Evolutionary conservation across 1,140 invertebrate species (phyloP).

Genomic region (Sitobion miscanthi): DNA sequence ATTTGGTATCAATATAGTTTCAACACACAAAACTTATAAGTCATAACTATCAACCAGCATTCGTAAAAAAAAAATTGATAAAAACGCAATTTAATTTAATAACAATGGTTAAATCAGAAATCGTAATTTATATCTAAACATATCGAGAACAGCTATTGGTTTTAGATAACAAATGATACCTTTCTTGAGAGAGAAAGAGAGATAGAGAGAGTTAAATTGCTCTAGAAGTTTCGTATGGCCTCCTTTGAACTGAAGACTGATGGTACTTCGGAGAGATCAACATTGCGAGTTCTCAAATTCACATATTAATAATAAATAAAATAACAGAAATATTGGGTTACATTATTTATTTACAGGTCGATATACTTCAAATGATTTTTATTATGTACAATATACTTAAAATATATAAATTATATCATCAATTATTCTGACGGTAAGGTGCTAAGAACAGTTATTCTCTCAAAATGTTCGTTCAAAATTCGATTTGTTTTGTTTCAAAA

Average conservation of each 20-base stretch:
- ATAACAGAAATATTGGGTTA: not conserved
- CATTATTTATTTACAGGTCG: not conserved
- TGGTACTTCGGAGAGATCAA: not conserved
- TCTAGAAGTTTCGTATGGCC: not conserved
- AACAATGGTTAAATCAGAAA: not conserved
- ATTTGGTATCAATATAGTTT: not conserved
- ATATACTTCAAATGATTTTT: slow-evolving; percentile 22
- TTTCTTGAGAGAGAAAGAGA: not conserved
- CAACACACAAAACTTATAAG: not conserved
- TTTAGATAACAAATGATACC: not conserved
- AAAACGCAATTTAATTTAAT: not conserved
- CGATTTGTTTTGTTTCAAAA: not conserved
- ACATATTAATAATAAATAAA: not conserved
- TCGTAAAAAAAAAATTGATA: not conserved
- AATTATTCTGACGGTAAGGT: slow-evolving; percentile 29
- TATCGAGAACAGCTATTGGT: not conserved
- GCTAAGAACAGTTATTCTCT: slow-evolving; percentile 1
- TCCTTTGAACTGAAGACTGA: not conserved
- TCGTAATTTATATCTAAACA: not conserved
- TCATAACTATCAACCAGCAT: not conserved
- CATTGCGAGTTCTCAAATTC: not conserved
- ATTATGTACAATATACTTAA: not conserved
- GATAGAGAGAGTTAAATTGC: not conserved
- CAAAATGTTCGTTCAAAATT: not conserved
- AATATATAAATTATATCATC: slow-evolving; percentile 12